A percentile compares a stretch with the other conserved stretches of the same genome.
Conservation (phyloP, 2,113 vertebrate genomes). For the Phrynosoma platyrhinos region DNA sequence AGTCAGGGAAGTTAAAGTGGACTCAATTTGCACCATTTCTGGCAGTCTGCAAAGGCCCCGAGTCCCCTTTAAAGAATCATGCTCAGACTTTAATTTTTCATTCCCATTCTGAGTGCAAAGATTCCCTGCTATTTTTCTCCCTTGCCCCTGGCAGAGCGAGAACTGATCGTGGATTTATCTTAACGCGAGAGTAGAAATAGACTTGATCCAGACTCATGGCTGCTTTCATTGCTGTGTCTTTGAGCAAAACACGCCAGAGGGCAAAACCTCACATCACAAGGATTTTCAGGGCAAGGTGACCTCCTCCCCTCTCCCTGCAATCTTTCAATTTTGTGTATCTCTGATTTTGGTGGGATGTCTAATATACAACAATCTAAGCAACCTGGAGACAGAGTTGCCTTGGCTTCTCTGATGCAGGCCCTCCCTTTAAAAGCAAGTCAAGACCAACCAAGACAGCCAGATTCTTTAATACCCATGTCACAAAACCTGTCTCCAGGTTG, state of each 20-base stretch:
- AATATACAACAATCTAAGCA: neutral
- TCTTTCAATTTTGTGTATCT: neutral
- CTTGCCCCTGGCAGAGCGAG: neutral
- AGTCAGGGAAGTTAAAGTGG: no score
- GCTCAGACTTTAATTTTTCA: neutral
- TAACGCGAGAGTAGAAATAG: neutral
- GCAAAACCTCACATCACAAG: neutral
- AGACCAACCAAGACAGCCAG: neutral
- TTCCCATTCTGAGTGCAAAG: neutral
- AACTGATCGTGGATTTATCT: neutral
- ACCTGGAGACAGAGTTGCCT: constrained; percentile 1
- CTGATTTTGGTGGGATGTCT: neutral
- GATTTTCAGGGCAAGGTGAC: constrained; percentile 8
- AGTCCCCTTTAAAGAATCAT: neutral
- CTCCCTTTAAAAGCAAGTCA: neutral
- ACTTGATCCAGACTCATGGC: neutral
- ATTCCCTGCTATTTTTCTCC: neutral
- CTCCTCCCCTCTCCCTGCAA: neutral
- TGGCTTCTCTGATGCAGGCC: neutral
- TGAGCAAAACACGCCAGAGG: neutral
- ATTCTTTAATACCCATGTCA: neutral
- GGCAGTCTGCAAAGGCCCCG: no score
- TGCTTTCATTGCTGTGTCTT: neutral
- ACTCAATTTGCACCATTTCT: no score
- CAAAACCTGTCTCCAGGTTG: no score